Evolutionary conservation across 1,140 invertebrate genomes (phyloP), one percentile per base, ranked within the genome.

Genomic region (Cephus cinctus): DNA sequence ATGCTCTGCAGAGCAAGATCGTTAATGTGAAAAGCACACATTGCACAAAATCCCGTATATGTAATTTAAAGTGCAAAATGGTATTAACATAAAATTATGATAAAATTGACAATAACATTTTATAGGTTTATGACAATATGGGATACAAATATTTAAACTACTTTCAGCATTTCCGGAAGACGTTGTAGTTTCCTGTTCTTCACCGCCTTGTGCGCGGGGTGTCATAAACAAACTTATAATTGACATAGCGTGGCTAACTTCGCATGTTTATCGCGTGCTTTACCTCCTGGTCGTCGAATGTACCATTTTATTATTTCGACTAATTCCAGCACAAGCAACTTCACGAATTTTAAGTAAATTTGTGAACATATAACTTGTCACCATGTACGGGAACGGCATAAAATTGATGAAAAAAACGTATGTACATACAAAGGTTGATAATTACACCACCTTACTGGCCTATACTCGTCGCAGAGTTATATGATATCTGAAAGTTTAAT

Each of bases 331-430:
- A 8, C 25, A 8, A 27, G n/a, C n/a, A 27, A 27, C 6, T n/a
- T 8, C 6, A 27, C 6, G 25, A 6, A 27, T 27, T 8, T 27
- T 27, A 27, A 27, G 25, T n/a, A 27, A 27, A 8, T 27, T n/a
- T n/a, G n/a, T n/a, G n/a, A n/a, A n/a, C 15, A 36, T 15, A 14
- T 30, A 30, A 30, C 12, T 30, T 2, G 19, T 3, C 15, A 1
- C 19, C 14, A 41, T 41, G 39, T 12, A 20, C 49, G 45, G 57
- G 2, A 65, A 49, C 31, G 53, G 57, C 34, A 31, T 67, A 11
- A 65, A 62, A 47, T 46, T 65, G 4, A 34, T 63, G 5, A 69
- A 70, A 40, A 70, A 69, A 58, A 23, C 46, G 69, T 70, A 40
- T 67, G 63, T 69, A 39, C 4, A 12, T 4, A 30, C 2, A 30